Percentiles rank a stretch among this genome's conserved stretches.
Conservation (phyloP, 2,797 vertebrate species). For the Rhadinocentrus ornatus region DNA sequence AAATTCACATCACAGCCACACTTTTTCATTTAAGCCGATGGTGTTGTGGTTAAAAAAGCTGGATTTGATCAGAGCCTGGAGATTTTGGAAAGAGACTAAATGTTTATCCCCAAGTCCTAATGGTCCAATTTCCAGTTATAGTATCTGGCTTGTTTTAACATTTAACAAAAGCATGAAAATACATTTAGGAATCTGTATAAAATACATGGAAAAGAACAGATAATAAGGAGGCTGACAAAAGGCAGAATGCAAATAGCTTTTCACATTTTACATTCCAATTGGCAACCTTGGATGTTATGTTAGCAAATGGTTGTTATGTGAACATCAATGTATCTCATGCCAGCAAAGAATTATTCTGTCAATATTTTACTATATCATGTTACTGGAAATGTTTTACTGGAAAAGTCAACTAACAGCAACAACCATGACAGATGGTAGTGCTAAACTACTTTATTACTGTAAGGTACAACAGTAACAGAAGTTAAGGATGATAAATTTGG, state of each 20-base stretch:
- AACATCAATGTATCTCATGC: not conserved
- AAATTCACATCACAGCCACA: no score
- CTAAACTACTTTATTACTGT: not conserved
- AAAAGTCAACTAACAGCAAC: no score
- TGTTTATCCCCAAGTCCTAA: no score
- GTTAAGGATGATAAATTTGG: not conserved
- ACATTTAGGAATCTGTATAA: not conserved
- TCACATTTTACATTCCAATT: not conserved
- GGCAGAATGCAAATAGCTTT: not conserved
- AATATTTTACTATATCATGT: not conserved
- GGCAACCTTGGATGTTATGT: not conserved
- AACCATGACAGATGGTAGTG: not conserved
- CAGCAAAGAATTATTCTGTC: not conserved
- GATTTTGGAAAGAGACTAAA: no score
- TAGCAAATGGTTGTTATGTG: not conserved
- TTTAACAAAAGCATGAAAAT: not conserved
- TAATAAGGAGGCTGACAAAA: not conserved
- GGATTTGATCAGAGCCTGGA: no score
- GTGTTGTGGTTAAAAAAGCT: no score
- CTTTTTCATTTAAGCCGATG: no score
- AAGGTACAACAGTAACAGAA: not conserved
- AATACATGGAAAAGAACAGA: not conserved
- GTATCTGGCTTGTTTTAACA: not conserved
- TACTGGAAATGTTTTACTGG: not conserved
- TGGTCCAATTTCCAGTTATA: not conserved